Evolutionary conservation across 2,797 vertebrate species (phyloP).

Genomic region (Craterocephalus amniculus): DNA sequence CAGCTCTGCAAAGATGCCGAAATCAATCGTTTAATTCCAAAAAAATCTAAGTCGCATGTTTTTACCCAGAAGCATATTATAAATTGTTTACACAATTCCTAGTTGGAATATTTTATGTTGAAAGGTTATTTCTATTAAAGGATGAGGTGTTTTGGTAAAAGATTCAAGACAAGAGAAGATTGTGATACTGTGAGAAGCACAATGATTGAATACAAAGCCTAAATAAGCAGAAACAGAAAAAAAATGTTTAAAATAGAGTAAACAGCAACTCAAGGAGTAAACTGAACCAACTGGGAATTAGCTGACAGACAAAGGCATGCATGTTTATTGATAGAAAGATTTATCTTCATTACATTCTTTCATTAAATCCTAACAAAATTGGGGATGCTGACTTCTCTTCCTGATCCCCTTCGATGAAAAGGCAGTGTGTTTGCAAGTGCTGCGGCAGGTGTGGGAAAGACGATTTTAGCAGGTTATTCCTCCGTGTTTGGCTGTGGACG

Average conservation of each 20-base stretch:
- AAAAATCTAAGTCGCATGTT: constrained; percentile 45
- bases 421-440: neutral
- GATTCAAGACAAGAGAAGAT: constrained; percentile 3
- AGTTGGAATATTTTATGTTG: constrained; percentile 10
- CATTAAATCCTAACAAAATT: constrained; percentile 1
- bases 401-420: neutral
- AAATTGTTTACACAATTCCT: constrained; percentile 5
- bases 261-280: neutral
- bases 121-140: constrained; percentile 5
- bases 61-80: constrained; percentile 1
- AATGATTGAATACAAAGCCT: neutral
- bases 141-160: constrained; percentile 12
- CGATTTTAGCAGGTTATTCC: constrained; percentile 22
- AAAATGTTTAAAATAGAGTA: neutral
- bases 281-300: neutral
- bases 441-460: constrained; percentile 1
- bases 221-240: neutral
- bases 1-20: constrained; percentile 56
- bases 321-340: constrained; percentile 4
- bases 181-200: neutral
- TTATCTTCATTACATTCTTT: neutral
- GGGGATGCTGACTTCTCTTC: constrained; percentile 2
- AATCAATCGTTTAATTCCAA: constrained; percentile 50
- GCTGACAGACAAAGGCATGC: neutral
- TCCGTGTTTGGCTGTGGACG: constrained; percentile 16